These are phyloP conservation scores for Dynastes hyllus DNA, from an alignment of 2,888 invertebrate genomes.

Conservation along the genomic window DNA sequence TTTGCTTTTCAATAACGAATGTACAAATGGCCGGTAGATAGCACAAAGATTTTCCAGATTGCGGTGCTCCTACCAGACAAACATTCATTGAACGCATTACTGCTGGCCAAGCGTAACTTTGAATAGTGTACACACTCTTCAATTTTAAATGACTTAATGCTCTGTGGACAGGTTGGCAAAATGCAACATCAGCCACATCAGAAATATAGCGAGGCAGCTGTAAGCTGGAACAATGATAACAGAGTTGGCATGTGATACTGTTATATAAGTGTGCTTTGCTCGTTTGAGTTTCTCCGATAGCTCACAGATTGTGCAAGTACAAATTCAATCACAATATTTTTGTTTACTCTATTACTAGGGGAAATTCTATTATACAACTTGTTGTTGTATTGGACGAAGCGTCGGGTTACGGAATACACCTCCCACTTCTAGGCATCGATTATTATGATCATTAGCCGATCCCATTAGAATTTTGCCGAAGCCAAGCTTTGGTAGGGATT, in stretches of 20 bases:
- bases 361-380: background rate
- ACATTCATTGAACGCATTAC: constrained; percentile 79
- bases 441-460: no score
- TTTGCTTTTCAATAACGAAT: constrained; percentile 72
- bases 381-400: no score
- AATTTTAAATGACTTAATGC: constrained; percentile 60
- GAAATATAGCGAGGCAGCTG: constrained; percentile 60
- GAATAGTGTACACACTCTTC: constrained; percentile 73
- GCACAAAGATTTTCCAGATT: constrained; percentile 81
- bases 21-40: constrained; percentile 81
- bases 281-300: background rate
- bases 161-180: constrained; percentile 61
- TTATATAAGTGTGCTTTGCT: background rate
- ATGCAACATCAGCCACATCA: constrained; percentile 58
- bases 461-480: no score
- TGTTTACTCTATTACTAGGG: background rate
- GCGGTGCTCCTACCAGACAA: constrained; percentile 76
- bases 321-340: background rate
- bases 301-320: background rate
- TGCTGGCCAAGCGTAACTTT: constrained; percentile 82
- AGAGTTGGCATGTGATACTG: background rate
- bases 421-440: no score
- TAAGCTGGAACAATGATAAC: constrained; percentile 57
- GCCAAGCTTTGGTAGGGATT: no score
- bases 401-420: no score